Evolutionary conservation across 2,113 vertebrate species (phyloP).

Genomic region (Brienomyrus brachyistius): DNA sequence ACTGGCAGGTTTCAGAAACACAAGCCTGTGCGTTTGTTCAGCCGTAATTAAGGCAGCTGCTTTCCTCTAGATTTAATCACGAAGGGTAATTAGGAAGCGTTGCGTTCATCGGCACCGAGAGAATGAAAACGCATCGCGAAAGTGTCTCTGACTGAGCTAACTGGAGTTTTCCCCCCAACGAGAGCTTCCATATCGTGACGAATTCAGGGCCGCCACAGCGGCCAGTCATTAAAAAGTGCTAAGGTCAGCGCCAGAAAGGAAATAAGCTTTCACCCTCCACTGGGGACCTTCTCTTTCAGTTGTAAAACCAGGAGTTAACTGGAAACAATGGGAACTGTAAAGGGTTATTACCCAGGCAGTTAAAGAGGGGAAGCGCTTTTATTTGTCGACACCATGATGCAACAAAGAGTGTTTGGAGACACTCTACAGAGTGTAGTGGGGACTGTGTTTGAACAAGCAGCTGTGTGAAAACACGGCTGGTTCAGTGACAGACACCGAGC

Average conservation of each 20-base stretch:
- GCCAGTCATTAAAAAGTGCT: neutral
- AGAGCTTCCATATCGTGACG: neutral
- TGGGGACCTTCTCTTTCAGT: conserved; percentile 56
- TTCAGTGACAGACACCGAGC: neutral
- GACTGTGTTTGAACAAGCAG: neutral
- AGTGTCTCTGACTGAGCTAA: neutral
- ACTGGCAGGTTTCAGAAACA: neutral
- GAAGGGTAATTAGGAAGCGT: neutral
- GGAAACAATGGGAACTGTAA: conserved; percentile 55
- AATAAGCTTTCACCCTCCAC: conserved; percentile 48
- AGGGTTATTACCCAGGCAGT: conserved; percentile 52
- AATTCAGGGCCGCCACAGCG: neutral
- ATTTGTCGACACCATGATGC: conserved; percentile 59
- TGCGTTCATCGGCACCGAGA: neutral
- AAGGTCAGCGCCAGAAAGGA: neutral
- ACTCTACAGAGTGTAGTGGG: conserved; percentile 19
- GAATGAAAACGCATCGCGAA: neutral
- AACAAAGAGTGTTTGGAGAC: conserved; percentile 55
- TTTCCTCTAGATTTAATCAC: neutral
- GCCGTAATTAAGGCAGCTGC: neutral
- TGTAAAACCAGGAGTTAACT: conserved; percentile 60
- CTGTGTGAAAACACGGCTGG: neutral
- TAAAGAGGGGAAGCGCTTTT: conserved; percentile 63
- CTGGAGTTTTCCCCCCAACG: neutral
- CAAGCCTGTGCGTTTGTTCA: neutral